Evolutionary conservation across 1,140 invertebrate genomes (phyloP).

Genomic region (Panonychus citri): DNA sequence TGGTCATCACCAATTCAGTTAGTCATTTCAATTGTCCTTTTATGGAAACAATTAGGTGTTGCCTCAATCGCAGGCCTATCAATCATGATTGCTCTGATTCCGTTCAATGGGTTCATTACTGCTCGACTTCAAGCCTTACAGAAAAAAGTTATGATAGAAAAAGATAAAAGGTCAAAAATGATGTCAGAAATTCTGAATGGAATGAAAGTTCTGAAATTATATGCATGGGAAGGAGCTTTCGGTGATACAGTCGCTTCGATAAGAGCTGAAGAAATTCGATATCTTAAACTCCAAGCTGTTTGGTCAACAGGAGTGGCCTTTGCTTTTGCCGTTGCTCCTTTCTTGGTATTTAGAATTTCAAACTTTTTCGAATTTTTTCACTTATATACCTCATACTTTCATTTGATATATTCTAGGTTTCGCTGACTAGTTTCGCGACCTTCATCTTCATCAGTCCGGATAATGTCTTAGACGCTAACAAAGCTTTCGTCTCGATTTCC

Average conservation of each 20-base stretch:
- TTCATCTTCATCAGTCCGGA: constrained; percentile 26
- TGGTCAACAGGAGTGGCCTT: constrained; percentile 1
- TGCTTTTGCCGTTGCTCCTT: constrained; percentile 16
- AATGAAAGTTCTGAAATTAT: constrained; percentile 20
- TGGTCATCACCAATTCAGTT: constrained; percentile 23
- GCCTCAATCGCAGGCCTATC: constrained; percentile 69
- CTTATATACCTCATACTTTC: constrained; percentile 6
- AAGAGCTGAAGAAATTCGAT: background rate
- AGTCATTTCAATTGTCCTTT: constrained; percentile 21
- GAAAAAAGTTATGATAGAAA: constrained; percentile 21
- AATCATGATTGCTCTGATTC: constrained; percentile 48
- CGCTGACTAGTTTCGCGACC: constrained; percentile 19
- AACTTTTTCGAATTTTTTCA: no score
- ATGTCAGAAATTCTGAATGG: constrained; percentile 23
- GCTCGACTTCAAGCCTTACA: constrained; percentile 23
- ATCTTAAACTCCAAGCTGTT: background rate
- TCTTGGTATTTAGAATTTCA: constrained; percentile 18
- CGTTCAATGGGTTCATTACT: constrained; percentile 26
- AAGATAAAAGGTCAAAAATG: constrained; percentile 21
- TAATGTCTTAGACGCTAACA: constrained; percentile 32
- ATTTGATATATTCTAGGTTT: background rate
- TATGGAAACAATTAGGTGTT: constrained; percentile 33
- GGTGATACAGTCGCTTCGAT: constrained; percentile 8
- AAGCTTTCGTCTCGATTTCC: constrained; percentile 36
- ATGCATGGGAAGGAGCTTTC: constrained; percentile 21